phyloP scores from a whole-genome alignment of 2,888 invertebrate genomes.

The Mimachlamys varia region DNA sequence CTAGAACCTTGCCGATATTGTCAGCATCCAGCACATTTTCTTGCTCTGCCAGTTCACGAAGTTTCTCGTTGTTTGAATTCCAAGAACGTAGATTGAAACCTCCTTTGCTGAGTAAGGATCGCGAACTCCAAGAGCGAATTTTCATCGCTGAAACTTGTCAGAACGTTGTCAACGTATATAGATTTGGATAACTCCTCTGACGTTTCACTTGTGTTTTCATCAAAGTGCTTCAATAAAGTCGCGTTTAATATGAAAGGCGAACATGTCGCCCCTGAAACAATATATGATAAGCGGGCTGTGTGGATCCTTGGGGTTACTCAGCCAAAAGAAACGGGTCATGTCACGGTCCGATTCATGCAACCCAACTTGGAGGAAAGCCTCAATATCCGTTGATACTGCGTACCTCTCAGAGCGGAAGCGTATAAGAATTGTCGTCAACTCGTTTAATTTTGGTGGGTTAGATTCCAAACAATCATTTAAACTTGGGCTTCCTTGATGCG shows the following conservation, averaged over 20 bases:
- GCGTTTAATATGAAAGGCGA: slow-evolving; percentile 54
- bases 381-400: neutral
- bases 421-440: too few relatives aligned
- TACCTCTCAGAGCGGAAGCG: too few relatives aligned
- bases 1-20: slow-evolving; percentile 42
- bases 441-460: too few relatives aligned
- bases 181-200: slow-evolving; percentile 39
- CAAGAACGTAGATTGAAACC: slow-evolving; percentile 53
- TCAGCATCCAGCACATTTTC: slow-evolving; percentile 44
- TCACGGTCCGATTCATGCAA: slow-evolving; percentile 49
- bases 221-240: slow-evolving; percentile 46
- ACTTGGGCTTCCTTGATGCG: too few relatives aligned
- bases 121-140: slow-evolving; percentile 34
- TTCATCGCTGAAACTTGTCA: slow-evolving; percentile 42
- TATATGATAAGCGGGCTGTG: slow-evolving; percentile 48
- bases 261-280: slow-evolving; percentile 53
- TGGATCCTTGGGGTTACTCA: slow-evolving; percentile 43
- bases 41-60: slow-evolving; percentile 20
- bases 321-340: slow-evolving; percentile 51
- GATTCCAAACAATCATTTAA: too few relatives aligned
- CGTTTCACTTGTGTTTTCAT: neutral
- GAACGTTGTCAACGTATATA: slow-evolving; percentile 52
- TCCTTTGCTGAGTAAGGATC: slow-evolving; percentile 37
- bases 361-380: slow-evolving; percentile 49
- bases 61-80: slow-evolving; percentile 44